These are phyloP conservation scores for Nasonia vitripennis DNA, from an alignment of 1,140 invertebrate species.

Conservation along the genomic window DNA sequence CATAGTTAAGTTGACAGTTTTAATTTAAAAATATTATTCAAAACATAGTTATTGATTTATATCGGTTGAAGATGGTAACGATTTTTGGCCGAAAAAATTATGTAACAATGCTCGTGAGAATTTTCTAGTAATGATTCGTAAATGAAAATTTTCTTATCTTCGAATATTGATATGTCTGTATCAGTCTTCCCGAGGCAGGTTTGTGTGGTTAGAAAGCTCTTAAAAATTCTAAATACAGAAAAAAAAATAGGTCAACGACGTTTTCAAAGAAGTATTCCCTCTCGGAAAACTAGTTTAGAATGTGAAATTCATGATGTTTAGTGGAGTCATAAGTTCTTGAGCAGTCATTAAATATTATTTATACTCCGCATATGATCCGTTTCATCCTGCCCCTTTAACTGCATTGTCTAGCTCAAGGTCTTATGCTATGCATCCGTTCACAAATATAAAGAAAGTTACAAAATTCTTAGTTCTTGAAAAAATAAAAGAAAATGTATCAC, in stretches of 20 bases:
- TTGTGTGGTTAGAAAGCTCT: not conserved
- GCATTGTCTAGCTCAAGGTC: not conserved
- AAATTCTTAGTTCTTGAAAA: conserved; percentile 4
- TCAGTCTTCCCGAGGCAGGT: no score
- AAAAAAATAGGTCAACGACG: conserved; percentile 31
- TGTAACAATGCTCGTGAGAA: not conserved
- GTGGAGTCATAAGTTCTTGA: not conserved
- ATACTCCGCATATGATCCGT: not conserved
- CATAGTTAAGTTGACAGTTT: no score
- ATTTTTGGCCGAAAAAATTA: no score
- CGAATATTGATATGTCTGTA: not conserved
- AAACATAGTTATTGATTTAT: no score
- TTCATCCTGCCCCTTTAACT: not conserved
- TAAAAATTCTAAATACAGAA: not conserved
- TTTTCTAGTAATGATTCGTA: not conserved
- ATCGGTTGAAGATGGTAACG: no score
- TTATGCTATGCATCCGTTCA: not conserved
- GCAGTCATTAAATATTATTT: conserved; percentile 5
- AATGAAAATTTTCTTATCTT: not conserved
- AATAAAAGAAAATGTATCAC: not conserved
- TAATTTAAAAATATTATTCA: no score
- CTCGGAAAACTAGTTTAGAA: conserved; percentile 5
- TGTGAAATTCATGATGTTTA: conserved; percentile 24
- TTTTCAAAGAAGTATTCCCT: conserved; percentile 25
- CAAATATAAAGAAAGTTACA: not conserved